Base-by-base conservation (phyloP, 2,888 invertebrate species). In the Thereva unica region DNA sequence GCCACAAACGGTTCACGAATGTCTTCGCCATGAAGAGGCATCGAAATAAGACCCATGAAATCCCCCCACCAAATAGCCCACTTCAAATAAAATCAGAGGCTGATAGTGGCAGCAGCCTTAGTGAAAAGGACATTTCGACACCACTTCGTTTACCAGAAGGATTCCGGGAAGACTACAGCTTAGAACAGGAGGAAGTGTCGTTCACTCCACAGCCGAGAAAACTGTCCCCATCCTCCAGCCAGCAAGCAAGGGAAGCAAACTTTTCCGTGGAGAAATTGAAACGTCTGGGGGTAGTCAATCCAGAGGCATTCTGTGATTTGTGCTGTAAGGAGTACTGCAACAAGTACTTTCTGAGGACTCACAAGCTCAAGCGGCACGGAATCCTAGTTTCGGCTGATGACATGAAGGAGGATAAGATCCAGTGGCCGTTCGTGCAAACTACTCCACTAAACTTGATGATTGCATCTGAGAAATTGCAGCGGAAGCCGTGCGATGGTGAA, bases 311-410 rank as follows among this genome's bases (percentile, higher is more conserved):
- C 79, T 95, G 95, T 80, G 93, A 95, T 79, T 87, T 95, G 68
- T 95, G 95, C 79, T 91, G 92, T 80, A 93, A 94, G 78, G 94
- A 95, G 78, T 95, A 95, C 78, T 93, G 92, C 78, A 95, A 94
- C 78, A 94, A 94, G 79, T 95, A 95, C 78, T 95, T 95, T 77
- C 84, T 97, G 50, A 85, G 93, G 64, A 93, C 93, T 55, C 97
- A 97, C 81, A 93, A 95, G 76, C 89, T 92, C 82, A 92, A 95
- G 78, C 87, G 92, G n/a, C 97, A 97, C 79, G 95, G 95, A 0
- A 89, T 95, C 42, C 85, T 84, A 70, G 81, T 87, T 64, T 85
- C 85, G 1, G 82, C 87, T 72, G 84, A 87, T 77, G 85, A 90
- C 73, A 75, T 76, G 5, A 83, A 82, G 66, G 80, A 80, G 10